phyloP scores from a whole-genome alignment of 2,797 vertebrate species.

The Pangasius larnaudii region DNA sequence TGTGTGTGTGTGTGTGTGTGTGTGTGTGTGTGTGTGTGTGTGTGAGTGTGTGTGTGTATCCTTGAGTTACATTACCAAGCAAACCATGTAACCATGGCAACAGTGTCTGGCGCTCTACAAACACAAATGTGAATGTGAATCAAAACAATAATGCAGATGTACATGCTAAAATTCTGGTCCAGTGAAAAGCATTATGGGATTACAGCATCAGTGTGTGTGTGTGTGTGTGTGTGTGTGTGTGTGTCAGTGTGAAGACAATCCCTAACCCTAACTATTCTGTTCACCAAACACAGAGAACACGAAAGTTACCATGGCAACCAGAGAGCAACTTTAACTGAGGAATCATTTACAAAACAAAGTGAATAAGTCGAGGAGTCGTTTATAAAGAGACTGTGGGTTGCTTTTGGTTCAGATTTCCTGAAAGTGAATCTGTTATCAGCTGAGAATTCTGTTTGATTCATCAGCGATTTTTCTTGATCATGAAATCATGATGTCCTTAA shows the following conservation, averaged over 20 bases:
- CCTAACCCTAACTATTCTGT: background rate
- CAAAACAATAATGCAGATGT: background rate
- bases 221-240: background rate
- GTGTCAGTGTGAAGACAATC: background rate
- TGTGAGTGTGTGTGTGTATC: background rate
- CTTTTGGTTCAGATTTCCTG: no score
- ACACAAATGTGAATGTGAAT: background rate
- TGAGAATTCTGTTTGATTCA: no score
- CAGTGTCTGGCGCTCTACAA: background rate
- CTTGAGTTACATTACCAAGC: background rate
- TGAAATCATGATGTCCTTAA: background rate
- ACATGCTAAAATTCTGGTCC: background rate
- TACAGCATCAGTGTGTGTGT: background rate
- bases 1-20: background rate
- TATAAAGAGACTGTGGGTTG: background rate
- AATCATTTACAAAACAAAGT: background rate
- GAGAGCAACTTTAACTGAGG: background rate
- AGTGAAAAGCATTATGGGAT: background rate
- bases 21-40: background rate
- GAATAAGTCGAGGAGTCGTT: background rate
- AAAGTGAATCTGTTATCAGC: background rate
- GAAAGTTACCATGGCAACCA: background rate
- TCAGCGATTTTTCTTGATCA: background rate
- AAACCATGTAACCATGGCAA: conserved; percentile 13
- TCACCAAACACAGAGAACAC: background rate